phyloP scores from a whole-genome alignment of 2,888 invertebrate species.

The Caradrina kadenii region DNA sequence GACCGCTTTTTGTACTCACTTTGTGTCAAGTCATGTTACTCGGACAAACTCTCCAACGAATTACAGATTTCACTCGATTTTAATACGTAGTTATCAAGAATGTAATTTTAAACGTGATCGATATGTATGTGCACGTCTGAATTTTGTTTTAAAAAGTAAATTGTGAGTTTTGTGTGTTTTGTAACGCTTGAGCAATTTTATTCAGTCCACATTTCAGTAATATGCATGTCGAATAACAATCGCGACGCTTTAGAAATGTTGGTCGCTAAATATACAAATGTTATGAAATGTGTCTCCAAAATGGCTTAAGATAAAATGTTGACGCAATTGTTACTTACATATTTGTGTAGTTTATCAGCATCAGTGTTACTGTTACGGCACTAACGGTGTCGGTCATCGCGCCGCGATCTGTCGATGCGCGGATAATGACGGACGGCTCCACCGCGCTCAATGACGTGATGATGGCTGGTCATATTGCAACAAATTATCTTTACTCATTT shows the following conservation, averaged over 20 bases:
- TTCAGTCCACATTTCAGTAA: constrained; percentile 58
- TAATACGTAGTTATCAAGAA: constrained; percentile 61
- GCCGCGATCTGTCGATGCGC: constrained; percentile 49
- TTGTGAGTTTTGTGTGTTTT: constrained; percentile 49
- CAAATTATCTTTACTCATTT: constrained; percentile 75
- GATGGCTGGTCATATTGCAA: constrained; percentile 61
- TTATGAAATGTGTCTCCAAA: constrained; percentile 55
- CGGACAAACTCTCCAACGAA: constrained; percentile 62
- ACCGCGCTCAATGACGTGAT: constrained; percentile 54
- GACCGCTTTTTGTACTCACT: constrained; percentile 64
- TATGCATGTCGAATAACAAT: constrained; percentile 62
- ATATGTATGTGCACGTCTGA: constrained; percentile 40
- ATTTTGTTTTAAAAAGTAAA: constrained; percentile 44
- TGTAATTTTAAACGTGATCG: constrained; percentile 58
- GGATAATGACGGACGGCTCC: constrained; percentile 56
- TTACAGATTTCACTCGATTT: constrained; percentile 69
- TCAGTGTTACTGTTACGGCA: constrained; percentile 33
- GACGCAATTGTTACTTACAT: constrained; percentile 54
- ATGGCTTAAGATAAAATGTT: constrained; percentile 51
- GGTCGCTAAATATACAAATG: constrained; percentile 47
- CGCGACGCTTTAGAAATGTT: constrained; percentile 54
- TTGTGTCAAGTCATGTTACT: constrained; percentile 71
- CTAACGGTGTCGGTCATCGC: constrained; percentile 50
- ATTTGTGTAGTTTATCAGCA: constrained; percentile 46
- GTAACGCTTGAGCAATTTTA: constrained; percentile 56